Evolutionary conservation across 2,113 vertebrate species (phyloP).

Genomic region (Monopterus albus): DNA sequence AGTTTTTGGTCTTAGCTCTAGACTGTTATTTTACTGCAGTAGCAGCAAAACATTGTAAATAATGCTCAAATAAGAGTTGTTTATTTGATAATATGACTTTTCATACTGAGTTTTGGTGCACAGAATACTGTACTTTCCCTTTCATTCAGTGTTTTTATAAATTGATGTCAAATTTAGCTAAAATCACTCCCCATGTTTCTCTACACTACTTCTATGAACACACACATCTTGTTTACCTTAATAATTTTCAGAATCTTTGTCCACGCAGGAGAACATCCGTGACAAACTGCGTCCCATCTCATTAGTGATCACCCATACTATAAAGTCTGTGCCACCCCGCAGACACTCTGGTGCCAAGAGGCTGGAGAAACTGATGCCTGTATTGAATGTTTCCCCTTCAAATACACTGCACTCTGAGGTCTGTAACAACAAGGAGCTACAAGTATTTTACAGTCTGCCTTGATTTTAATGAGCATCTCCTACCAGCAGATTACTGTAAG

Average conservation of each 20-base stretch:
- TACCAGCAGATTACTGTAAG: neutral
- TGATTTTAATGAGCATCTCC: neutral
- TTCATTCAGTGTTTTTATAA: no score
- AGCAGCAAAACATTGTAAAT: neutral
- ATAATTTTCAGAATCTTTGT: neutral
- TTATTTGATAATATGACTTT: no score
- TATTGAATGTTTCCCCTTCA: constrained; percentile 85
- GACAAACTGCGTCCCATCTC: constrained; percentile 92
- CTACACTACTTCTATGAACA: neutral
- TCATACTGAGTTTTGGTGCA: neutral
- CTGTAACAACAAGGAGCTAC: constrained; percentile 13
- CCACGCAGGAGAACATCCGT: constrained; percentile 85
- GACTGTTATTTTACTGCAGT: neutral
- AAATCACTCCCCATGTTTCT: no score
- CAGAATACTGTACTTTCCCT: neutral
- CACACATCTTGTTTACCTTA: neutral
- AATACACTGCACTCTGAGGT: constrained; percentile 88
- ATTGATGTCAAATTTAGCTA: no score
- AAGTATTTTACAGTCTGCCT: neutral
- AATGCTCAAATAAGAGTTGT: no score
- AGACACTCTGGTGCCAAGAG: constrained; percentile 71
- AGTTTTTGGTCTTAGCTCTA: neutral
- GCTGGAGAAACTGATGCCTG: constrained; percentile 82
- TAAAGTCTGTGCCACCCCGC: constrained; percentile 78
- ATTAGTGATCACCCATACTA: constrained; percentile 85